These are phyloP conservation scores for Amphilophus citrinellus DNA, from an alignment of 2,113 vertebrate species.

Conservation along the genomic window DNA sequence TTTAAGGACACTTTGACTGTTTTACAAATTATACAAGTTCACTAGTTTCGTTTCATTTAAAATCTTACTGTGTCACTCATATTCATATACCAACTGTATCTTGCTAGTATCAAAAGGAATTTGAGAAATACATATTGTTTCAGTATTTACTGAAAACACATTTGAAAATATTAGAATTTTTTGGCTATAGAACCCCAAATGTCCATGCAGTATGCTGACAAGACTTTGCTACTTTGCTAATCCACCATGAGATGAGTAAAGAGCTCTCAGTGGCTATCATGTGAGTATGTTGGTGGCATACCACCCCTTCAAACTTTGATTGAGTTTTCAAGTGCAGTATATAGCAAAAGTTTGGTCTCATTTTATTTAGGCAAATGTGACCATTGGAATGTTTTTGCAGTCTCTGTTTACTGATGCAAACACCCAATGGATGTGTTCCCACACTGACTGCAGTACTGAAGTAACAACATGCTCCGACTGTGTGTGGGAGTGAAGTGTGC, in stretches of 20 bases:
- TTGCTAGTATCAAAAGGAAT: too few relatives aligned
- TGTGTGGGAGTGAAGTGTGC: conserved; percentile 51
- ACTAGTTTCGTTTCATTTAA: too few relatives aligned
- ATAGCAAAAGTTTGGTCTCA: conserved; percentile 8
- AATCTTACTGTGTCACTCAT: too few relatives aligned
- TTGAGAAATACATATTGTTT: too few relatives aligned
- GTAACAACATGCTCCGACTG: conserved; percentile 43
- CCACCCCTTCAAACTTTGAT: conserved; percentile 20
- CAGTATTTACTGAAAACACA: too few relatives aligned
- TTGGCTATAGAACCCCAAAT: too few relatives aligned
- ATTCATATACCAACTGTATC: too few relatives aligned
- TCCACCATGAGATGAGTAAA: not conserved
- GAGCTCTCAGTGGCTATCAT: not conserved
- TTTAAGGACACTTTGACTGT: too few relatives aligned
- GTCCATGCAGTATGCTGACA: too few relatives aligned
- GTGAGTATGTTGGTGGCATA: not conserved
- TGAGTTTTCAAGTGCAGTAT: conserved; percentile 14
- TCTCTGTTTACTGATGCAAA: conserved; percentile 36
- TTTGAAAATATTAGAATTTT: too few relatives aligned
- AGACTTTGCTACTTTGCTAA: conserved; percentile 1
- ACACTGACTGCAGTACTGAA: conserved; percentile 33
- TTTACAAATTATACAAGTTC: too few relatives aligned
- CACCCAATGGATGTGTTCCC: conserved; percentile 26
- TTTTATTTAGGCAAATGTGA: conserved; percentile 25
- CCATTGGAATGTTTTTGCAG: not conserved